Conservation (phyloP, 2,797 vertebrate species). For the Pelobates cultripes region DNA sequence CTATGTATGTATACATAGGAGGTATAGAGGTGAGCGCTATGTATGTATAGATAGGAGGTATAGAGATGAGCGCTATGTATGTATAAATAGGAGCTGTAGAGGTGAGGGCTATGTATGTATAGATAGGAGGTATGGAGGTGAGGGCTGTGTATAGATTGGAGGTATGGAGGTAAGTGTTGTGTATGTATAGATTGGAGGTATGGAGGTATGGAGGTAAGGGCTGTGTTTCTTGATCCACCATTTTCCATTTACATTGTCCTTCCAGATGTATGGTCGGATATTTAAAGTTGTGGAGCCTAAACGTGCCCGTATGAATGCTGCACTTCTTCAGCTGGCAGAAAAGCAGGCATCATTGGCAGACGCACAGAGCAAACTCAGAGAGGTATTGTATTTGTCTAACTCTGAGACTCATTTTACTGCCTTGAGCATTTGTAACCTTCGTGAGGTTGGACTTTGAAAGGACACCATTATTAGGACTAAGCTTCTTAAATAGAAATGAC, state of each 20-base stretch:
- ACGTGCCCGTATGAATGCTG: constrained; percentile 73
- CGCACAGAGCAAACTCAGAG: constrained; percentile 80
- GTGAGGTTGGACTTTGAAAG: no score
- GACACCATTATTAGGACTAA: no score
- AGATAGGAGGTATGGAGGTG: constrained; percentile 88
- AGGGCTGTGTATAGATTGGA: constrained; percentile 10
- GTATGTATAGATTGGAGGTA: background rate
- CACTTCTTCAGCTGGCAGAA: constrained; percentile 77
- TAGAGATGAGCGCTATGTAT: background rate
- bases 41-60: background rate
- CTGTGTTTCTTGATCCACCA: background rate
- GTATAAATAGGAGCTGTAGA: background rate
- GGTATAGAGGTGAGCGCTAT: background rate
- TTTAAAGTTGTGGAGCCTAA: constrained; percentile 87
- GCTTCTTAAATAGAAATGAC: no score
- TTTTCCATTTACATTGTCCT: background rate
- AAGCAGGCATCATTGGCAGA: constrained; percentile 82
- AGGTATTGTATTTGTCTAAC: constrained; percentile 72
- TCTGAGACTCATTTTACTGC: constrained; percentile 73
- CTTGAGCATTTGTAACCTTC: no score
- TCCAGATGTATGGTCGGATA: constrained; percentile 81
- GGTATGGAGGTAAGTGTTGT: background rate
- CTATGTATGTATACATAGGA: background rate
- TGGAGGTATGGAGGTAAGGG: background rate
- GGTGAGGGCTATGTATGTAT: constrained; percentile 67